phyloP scores from a whole-genome alignment of 2,797 vertebrate genomes.

The Silurus aristotelis region DNA sequence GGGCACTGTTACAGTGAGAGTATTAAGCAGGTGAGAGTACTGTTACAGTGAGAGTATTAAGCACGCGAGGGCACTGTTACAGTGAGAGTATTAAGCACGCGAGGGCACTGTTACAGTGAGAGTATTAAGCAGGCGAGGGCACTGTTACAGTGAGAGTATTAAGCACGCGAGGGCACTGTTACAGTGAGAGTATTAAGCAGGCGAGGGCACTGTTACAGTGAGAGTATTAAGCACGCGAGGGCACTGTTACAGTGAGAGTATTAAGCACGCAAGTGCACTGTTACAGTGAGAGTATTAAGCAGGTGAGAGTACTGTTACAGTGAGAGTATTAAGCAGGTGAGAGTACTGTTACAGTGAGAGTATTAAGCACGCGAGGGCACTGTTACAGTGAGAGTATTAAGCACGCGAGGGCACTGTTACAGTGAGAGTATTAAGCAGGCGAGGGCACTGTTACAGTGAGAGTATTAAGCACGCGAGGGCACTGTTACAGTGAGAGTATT shows the following conservation, averaged over 20 bases:
- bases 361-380: too few species aligned
- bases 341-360: background rate
- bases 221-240: too few species aligned
- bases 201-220: background rate
- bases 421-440: background rate
- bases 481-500: background rate
- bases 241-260: background rate
- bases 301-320: background rate
- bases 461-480: background rate
- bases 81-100: background rate
- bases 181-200: background rate
- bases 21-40: background rate
- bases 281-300: background rate
- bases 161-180: background rate
- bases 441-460: background rate
- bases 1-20: background rate
- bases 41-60: background rate
- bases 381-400: background rate
- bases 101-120: background rate
- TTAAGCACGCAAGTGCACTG: background rate
- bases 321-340: background rate
- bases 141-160: background rate
- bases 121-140: background rate
- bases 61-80: background rate
- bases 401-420: too few species aligned